Evolutionary conservation across 1,140 invertebrate species (phyloP).

Genomic region (Schmidtea mediterranea): DNA sequence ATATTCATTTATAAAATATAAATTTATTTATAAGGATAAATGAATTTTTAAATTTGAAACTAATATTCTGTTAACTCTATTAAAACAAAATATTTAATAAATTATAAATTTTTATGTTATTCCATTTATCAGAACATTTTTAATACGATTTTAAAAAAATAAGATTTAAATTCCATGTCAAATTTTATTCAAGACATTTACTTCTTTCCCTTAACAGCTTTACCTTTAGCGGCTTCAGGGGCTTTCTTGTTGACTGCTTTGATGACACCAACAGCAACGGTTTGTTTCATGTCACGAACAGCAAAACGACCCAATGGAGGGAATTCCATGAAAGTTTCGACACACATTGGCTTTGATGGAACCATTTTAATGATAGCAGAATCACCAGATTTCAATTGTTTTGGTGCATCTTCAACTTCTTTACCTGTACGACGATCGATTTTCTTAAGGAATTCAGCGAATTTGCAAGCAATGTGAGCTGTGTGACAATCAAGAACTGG

Average conservation of each 20-base stretch:
- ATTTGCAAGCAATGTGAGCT: conserved; percentile 91
- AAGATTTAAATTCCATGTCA: too few species aligned
- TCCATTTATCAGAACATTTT: too few species aligned
- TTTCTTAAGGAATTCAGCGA: conserved; percentile 79
- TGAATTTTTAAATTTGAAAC: too few species aligned
- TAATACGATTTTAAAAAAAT: too few species aligned
- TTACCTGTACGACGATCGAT: conserved; percentile 70
- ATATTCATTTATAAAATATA: too few species aligned
- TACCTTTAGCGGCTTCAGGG: neutral
- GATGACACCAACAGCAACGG: conserved; percentile 59
- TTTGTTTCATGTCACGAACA: conserved; percentile 95
- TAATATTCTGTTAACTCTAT: too few species aligned
- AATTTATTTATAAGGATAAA: too few species aligned
- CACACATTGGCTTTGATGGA: conserved; percentile 74
- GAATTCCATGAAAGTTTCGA: conserved; percentile 87
- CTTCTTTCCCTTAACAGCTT: too few species aligned
- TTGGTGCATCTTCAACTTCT: conserved; percentile 26
- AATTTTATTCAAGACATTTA: too few species aligned
- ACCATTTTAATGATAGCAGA: conserved; percentile 68
- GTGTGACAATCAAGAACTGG: conserved; percentile 94
- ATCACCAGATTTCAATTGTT: conserved; percentile 66
- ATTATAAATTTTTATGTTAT: too few species aligned
- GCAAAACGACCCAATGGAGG: conserved; percentile 89
- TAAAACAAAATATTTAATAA: too few species aligned
- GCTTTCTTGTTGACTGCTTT: conserved; percentile 4